Percentiles rank a stretch among this genome's conserved stretches.
phyloP scores from a whole-genome alignment of 2,797 vertebrate species.

The Brotula barbata region DNA sequence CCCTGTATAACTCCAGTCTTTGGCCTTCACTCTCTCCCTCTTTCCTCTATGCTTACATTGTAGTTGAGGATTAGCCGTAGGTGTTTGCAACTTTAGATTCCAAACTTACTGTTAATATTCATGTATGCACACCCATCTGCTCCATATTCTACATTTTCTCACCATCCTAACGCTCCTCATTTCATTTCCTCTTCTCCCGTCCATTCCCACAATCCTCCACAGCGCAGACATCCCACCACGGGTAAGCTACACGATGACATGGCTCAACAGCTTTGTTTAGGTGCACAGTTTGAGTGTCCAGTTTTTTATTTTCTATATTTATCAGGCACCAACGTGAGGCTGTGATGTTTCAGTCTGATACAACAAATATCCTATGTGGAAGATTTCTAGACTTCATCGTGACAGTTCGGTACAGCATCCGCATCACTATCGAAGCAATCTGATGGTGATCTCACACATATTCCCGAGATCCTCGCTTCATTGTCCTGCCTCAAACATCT shows the following conservation, averaged over 20 bases:
- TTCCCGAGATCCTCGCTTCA: no score
- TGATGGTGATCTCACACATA: no score
- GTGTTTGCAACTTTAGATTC: slow-evolving; percentile 73
- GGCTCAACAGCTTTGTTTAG: slow-evolving; percentile 13
- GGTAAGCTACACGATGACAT: slow-evolving; percentile 14
- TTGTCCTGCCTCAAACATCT: no score
- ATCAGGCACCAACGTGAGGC: slow-evolving; percentile 2
- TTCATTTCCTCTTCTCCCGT: slow-evolving; percentile 36
- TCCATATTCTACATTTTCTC: slow-evolving; percentile 52
- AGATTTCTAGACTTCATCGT: no score
- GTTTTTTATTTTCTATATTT: no score
- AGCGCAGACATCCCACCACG: slow-evolving; percentile 4
- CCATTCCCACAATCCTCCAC: slow-evolving; percentile 15
- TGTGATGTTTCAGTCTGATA: not conserved
- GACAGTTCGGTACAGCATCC: no score
- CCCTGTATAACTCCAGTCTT: slow-evolving; percentile 42
- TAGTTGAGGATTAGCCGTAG: slow-evolving; percentile 74
- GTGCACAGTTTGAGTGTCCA: slow-evolving; percentile 6
- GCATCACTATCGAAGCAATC: no score
- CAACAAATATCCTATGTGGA: no score
- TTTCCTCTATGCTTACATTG: slow-evolving; percentile 43
- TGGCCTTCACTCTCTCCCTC: slow-evolving; percentile 36
- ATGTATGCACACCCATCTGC: slow-evolving; percentile 76
- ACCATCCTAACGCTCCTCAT: slow-evolving; percentile 49
- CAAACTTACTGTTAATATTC: slow-evolving; percentile 77